phyloP scores from a whole-genome alignment of 2,888 invertebrate species.

The Cotesia congregata region DNA sequence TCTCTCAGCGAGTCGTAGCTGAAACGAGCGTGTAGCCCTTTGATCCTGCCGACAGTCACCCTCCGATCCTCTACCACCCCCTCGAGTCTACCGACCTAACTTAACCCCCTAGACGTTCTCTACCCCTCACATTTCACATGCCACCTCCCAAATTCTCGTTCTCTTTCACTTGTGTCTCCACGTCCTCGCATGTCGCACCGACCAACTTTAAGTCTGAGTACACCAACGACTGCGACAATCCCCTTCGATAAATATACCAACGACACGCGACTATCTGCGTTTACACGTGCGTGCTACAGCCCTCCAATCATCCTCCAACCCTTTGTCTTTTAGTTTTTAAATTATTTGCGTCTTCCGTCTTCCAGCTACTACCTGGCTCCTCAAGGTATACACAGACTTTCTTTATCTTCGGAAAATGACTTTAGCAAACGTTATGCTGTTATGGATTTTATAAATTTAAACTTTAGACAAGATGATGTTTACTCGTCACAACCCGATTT shows the following conservation, averaged over 20 bases:
- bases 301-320: background rate
- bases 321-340: constrained; percentile 17
- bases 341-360: background rate
- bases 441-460: constrained; percentile 4
- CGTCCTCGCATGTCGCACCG: constrained; percentile 26
- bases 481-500: constrained; percentile 48
- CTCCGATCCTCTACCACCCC: constrained; percentile 54
- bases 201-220: background rate
- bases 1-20: constrained; percentile 55
- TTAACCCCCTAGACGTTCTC: constrained; percentile 31
- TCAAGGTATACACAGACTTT: background rate
- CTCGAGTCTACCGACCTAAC: constrained; percentile 35
- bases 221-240: constrained; percentile 32
- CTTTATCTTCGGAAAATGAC: background rate
- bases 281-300: constrained; percentile 47
- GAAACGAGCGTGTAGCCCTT: constrained; percentile 65
- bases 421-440: constrained; percentile 9
- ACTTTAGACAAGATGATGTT: constrained; percentile 29
- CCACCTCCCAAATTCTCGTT: constrained; percentile 19
- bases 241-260: constrained; percentile 53
- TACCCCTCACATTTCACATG: constrained; percentile 16
- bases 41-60: constrained; percentile 69
- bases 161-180: constrained; percentile 27
- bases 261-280: constrained; percentile 34
- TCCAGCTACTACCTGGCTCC: background rate